Evolutionary conservation across 2,113 vertebrate species (phyloP).

Genomic region (mouse (Mus musculus)): GRCm39 chr5:141596501-141597000

Average conservation of each 20-base stretch:
- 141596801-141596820: neutral
- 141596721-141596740: constrained; percentile 65
- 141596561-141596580: neutral
- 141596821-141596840: too few relatives aligned
- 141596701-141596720: constrained; percentile 42
- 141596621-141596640: neutral
- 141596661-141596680: neutral
- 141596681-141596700: neutral
- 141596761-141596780: constrained; percentile 29
- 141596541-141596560: neutral
- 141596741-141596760: constrained; percentile 59
- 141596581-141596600: constrained; percentile 1
- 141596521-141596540: neutral
- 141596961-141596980: neutral
- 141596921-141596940: constrained; percentile 24
- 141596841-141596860: neutral
- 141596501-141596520: fast-evolving
- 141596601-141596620: neutral
- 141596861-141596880: neutral
- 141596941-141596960: neutral
- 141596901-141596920: neutral
- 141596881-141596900: neutral
- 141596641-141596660: constrained; percentile 7
- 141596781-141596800: constrained; percentile 16
- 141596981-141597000: neutral